Conservation (phyloP, 2,113 vertebrate genomes). For the Nothocercus julius region DNA sequence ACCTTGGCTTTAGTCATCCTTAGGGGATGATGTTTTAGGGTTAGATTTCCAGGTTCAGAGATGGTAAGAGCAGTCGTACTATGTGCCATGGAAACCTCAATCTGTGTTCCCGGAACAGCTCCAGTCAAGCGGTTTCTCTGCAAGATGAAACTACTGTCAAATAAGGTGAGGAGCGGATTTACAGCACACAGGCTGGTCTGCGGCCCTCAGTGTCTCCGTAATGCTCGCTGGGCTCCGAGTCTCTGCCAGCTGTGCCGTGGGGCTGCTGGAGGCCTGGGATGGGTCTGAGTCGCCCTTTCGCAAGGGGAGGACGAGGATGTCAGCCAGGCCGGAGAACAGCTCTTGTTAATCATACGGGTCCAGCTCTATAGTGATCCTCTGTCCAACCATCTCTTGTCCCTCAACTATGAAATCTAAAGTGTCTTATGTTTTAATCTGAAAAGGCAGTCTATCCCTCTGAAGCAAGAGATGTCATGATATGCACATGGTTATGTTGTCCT, state of each 20-base stretch:
- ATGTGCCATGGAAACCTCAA: accelerated
- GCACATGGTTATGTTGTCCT: neutral
- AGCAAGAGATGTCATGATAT: neutral
- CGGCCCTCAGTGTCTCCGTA: too few relatives aligned
- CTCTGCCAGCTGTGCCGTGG: accelerated
- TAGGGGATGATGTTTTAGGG: neutral
- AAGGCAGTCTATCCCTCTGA: neutral
- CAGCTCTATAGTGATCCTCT: neutral
- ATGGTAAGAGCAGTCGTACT: neutral
- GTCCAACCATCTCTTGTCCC: too few relatives aligned
- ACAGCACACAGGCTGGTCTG: neutral
- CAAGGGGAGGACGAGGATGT: neutral
- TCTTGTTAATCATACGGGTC: neutral
- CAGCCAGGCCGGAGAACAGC: neutral
- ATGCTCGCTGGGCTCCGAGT: too few relatives aligned
- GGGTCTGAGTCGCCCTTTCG: accelerated
- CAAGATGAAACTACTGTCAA: neutral
- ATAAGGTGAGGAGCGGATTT: neutral
- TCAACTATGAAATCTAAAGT: too few relatives aligned
- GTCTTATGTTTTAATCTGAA: neutral
- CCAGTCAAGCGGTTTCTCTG: accelerated
- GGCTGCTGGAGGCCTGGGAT: neutral
- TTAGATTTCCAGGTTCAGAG: neutral
- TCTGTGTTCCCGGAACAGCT: neutral
- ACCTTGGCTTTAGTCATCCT: neutral